Evolutionary conservation across 1,140 invertebrate species (phyloP).

Genomic region (Marisa cornuarietis): DNA sequence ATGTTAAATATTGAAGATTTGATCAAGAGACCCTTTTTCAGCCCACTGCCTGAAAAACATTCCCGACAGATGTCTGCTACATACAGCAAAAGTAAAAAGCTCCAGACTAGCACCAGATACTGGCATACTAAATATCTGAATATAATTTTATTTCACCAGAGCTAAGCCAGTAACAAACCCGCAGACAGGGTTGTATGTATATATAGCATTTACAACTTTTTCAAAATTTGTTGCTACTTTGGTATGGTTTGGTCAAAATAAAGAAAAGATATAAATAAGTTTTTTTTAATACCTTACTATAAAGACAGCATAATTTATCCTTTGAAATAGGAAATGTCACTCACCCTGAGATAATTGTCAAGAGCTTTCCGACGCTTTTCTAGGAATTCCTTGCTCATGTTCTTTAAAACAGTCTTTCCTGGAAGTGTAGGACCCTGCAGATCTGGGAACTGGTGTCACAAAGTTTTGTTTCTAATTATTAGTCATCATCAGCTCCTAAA

Average conservation of each 20-base stretch:
- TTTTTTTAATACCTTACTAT: neutral
- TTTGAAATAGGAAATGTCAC: neutral
- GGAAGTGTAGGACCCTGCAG: slow-evolving; percentile 84
- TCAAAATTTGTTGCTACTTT: neutral
- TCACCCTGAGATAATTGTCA: slow-evolving; percentile 81
- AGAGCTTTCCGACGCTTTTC: slow-evolving; percentile 87
- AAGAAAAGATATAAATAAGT: too few species aligned
- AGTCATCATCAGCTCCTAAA: too few species aligned
- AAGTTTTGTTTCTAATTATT: neutral
- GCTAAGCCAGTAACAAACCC: too few species aligned
- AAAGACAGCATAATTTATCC: neutral
- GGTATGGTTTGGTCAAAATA: too few species aligned
- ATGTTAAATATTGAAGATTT: too few species aligned
- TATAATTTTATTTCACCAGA: too few species aligned
- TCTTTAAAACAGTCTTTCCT: slow-evolving; percentile 93
- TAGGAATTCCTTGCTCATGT: slow-evolving; percentile 86
- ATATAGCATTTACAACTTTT: neutral
- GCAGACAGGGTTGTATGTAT: neutral
- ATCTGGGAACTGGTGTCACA: slow-evolving; percentile 76
- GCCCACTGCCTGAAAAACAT: too few species aligned
- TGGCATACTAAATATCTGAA: too few species aligned
- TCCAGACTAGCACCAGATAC: too few species aligned
- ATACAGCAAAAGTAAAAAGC: too few species aligned
- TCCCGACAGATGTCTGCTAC: too few species aligned
- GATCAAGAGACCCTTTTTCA: too few species aligned